Base-by-base conservation (phyloP, 2,888 invertebrate genomes). In the Pristionchus mayeri region DNA sequence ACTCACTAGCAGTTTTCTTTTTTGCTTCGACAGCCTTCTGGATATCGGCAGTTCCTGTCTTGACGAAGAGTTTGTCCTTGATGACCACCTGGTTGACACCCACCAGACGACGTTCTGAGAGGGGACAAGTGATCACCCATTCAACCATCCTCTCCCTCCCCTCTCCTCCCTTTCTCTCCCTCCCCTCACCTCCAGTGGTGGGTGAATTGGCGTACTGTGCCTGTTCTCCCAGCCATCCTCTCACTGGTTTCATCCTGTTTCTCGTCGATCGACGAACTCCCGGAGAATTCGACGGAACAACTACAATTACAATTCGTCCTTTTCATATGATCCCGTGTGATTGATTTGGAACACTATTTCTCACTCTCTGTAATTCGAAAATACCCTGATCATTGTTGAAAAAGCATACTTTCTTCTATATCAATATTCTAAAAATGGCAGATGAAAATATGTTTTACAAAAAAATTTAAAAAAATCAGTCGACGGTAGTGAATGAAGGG, bases 211-310 rank as follows among this genome's bases (percentile, higher is more conserved):
- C 85, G 44, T 88, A 88, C 11, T 85, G 67, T 0, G 86, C 50
- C 27, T 84, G 57, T 60, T 88, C 88, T 24, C 87, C 87, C 57
- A 88, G 85, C 87, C 87, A 88, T 6, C 67, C 50, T 3, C 88
- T 85, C 48, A 88, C 71, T 11, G 87, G 87, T 37, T 86, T 86
- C n/a, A 85, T 82, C 16, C 88, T 83, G 16, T 54, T 85, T 21
- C 88, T 50, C 7, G 27, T 50, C 24, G 86, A 84, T 27, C 84
- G 80, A 52, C 71, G 80, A 13, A 80, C 80, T 6, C 57, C 80
- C 37, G 80, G 80, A 40, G 80, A 44, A 44, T 44, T 24, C 40
- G 40, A 76, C 30, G 37, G 6, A n/a, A 3, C 54, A 54, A 54
- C 21, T n/a, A 54, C 21, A 13, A 54, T 54, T 54, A 54, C 7